Evolutionary conservation across 2,113 vertebrate species (phyloP).

Genomic region (Engystomops pustulosus): DNA sequence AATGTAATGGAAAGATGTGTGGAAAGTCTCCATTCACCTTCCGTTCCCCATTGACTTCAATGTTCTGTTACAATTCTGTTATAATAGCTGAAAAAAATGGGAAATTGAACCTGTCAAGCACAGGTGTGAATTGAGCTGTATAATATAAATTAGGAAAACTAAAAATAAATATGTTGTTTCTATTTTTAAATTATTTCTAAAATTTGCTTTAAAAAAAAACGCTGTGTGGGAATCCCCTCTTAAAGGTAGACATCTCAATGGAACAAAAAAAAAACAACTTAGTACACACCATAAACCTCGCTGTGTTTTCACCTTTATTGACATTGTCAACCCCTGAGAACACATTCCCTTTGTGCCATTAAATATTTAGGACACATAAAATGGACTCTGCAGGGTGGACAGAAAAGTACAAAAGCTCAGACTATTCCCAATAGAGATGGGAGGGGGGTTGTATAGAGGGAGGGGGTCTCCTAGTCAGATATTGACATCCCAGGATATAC

Average conservation of each 20-base stretch:
- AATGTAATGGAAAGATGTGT: no score
- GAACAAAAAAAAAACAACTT: not conserved
- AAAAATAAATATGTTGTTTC: no score
- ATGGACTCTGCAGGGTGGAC: slow-evolving; percentile 25
- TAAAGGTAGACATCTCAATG: not conserved
- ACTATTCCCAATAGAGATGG: not conserved
- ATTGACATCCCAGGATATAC: slow-evolving; percentile 18
- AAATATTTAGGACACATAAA: slow-evolving; percentile 43
- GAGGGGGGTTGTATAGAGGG: no score
- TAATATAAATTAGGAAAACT: no score
- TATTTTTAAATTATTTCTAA: no score
- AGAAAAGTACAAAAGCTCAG: slow-evolving; percentile 18
- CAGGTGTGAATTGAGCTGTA: no score
- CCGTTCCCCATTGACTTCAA: no score
- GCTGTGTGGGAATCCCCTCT: not conserved
- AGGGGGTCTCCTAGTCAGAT: not conserved
- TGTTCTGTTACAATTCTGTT: no score
- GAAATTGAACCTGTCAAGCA: no score
- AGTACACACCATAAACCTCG: not conserved
- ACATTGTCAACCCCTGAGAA: slow-evolving; percentile 12
- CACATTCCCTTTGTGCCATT: slow-evolving; percentile 31
- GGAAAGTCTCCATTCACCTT: no score
- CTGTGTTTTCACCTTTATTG: slow-evolving; percentile 16
- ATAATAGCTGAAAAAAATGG: no score
- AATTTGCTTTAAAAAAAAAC: no score